A percentile compares a stretch with the other conserved stretches of the same genome.
Conservation (phyloP, 2,888 invertebrate genomes). For the Pyrochroa serraticornis region DNA sequence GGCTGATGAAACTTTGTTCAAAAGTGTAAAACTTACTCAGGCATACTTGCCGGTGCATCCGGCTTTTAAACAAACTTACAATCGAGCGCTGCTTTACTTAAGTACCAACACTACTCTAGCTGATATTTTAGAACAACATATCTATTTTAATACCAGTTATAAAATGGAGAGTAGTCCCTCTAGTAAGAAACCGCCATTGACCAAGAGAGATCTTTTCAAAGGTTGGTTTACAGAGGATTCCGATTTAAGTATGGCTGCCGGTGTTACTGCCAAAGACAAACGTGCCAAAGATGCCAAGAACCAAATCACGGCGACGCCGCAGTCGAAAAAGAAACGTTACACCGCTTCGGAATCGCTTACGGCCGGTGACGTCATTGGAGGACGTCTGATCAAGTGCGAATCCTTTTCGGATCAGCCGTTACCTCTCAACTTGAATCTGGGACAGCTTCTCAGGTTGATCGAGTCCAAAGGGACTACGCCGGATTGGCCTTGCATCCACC, state of each 20-base stretch:
- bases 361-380: slow-evolving; percentile 48
- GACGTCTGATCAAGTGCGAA: slow-evolving; percentile 52
- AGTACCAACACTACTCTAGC: slow-evolving; percentile 78
- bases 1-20: slow-evolving; percentile 56
- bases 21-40: slow-evolving; percentile 50
- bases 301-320: slow-evolving; percentile 55
- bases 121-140: slow-evolving; percentile 72
- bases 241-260: slow-evolving; percentile 77
- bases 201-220: slow-evolving; percentile 46
- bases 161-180: slow-evolving; percentile 37
- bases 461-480: slow-evolving; percentile 48
- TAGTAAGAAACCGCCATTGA: slow-evolving; percentile 11
- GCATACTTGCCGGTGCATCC: slow-evolving; percentile 65
- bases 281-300: slow-evolving; percentile 84
- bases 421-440: slow-evolving; percentile 53
- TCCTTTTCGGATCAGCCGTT: slow-evolving; percentile 52
- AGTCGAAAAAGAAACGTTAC: slow-evolving; percentile 54
- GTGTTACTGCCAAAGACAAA: slow-evolving; percentile 87
- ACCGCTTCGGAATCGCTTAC: slow-evolving; percentile 33
- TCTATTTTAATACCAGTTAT: slow-evolving; percentile 51
- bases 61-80: slow-evolving; percentile 73
- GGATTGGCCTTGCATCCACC: slow-evolving; percentile 57
- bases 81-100: slow-evolving; percentile 74
- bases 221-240: slow-evolving; percentile 58
- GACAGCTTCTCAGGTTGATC: slow-evolving; percentile 54